A percentile compares a stretch with the other conserved stretches of the same genome.
phyloP scores from a whole-genome alignment of 2,113 vertebrate species.

The Chionomys nivalis region DNA sequence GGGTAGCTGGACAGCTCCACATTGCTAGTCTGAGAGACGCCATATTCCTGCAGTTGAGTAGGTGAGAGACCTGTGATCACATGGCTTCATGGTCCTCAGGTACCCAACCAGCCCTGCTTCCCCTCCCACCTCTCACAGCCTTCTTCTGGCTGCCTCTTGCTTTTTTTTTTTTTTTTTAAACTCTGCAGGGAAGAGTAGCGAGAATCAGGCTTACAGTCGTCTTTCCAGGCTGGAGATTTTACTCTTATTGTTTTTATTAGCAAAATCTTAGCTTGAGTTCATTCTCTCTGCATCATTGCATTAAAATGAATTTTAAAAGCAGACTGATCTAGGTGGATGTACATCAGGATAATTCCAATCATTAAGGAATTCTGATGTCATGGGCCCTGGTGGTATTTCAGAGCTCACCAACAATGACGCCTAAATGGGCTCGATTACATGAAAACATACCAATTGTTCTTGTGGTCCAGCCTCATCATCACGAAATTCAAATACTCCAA shows the following conservation, averaged over 20 bases:
- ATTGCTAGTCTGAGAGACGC: background rate
- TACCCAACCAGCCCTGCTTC: background rate
- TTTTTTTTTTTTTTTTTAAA: too few relatives aligned
- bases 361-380: background rate
- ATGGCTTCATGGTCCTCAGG: background rate
- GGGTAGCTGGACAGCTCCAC: background rate
- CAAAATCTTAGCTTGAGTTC: background rate
- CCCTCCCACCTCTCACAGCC: background rate
- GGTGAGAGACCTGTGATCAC: background rate
- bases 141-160: background rate
- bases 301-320: background rate
- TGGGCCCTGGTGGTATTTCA: background rate
- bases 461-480: background rate
- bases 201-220: background rate
- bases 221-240: background rate
- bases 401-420: background rate
- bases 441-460: background rate
- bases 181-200: background rate
- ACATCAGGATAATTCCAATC: background rate
- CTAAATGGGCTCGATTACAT: background rate
- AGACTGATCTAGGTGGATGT: background rate
- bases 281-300: background rate
- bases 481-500: background rate
- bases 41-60: background rate
- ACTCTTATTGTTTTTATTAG: background rate